Percentiles rank a stretch among this genome's conserved stretches.
Conservation (phyloP, 2,888 invertebrate species). For the Cantharis rustica region DNA sequence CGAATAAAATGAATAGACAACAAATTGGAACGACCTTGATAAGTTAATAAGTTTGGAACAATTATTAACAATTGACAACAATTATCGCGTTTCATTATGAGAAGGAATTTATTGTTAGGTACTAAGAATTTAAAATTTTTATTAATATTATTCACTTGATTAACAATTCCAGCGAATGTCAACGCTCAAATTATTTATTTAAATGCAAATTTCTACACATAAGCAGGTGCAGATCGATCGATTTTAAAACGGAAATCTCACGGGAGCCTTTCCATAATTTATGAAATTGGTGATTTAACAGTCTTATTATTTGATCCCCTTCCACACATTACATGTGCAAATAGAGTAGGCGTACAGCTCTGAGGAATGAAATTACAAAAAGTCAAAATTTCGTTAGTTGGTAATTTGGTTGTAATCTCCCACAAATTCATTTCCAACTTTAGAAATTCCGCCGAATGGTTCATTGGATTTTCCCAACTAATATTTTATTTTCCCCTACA, state of each 20-base stretch:
- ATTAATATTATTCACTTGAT: not conserved
- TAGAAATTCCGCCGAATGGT: not conserved
- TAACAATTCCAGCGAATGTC: not conserved
- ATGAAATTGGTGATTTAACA: not conserved
- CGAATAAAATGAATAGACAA: conserved; percentile 1
- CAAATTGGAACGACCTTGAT: conserved; percentile 15
- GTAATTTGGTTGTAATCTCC: not conserved
- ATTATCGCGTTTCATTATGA: conserved; percentile 4
- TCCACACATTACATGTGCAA: not conserved
- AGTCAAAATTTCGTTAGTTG: not conserved
- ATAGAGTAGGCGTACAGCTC: not conserved
- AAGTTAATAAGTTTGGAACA: conserved; percentile 15
- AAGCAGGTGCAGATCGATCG: not conserved
- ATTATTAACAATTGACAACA: conserved; percentile 15
- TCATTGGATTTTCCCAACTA: not conserved
- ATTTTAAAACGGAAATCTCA: not conserved
- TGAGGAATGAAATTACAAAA: not conserved
- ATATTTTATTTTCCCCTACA: not conserved
- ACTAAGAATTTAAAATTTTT: not conserved
- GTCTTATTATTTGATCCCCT: not conserved
- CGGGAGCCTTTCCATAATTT: not conserved
- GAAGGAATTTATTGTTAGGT: not conserved
- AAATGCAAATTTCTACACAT: not conserved
- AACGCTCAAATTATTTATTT: not conserved
- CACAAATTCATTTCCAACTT: not conserved